Conservation (phyloP, 2,113 vertebrate species). For the Gopherus flavomarginatus region DNA sequence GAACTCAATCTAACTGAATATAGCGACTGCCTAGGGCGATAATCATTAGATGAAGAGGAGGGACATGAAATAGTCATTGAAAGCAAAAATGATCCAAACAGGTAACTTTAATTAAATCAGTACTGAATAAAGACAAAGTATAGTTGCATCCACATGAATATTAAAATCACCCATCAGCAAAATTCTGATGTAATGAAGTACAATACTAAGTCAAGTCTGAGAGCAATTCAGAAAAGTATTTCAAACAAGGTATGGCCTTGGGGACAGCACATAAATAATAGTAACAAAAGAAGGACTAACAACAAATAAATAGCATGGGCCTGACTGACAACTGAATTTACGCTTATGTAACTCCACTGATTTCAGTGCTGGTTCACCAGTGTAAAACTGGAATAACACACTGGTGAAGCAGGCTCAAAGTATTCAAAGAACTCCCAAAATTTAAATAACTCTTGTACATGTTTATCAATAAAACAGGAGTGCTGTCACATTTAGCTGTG, state of each 20-base stretch:
- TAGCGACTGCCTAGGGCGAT: constrained; percentile 37
- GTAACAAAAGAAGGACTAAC: not conserved
- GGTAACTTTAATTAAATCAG: constrained; percentile 38
- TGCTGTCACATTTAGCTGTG: not conserved
- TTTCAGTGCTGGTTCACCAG: not conserved
- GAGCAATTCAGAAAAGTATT: constrained; percentile 8
- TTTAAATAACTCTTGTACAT: not conserved
- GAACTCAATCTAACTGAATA: constrained; percentile 33
- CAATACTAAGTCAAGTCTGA: not conserved
- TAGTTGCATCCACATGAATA: constrained; percentile 16
- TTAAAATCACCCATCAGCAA: constrained; percentile 20
- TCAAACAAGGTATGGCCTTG: constrained; percentile 16
- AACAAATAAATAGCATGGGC: not conserved
- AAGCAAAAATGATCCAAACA: constrained; percentile 37
- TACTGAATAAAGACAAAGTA: constrained; percentile 32
- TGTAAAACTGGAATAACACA: not conserved
- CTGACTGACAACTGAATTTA: not conserved
- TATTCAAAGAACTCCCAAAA: not conserved
- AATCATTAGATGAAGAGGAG: constrained; percentile 56
- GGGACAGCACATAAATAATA: constrained; percentile 12
- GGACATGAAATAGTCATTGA: constrained; percentile 31
- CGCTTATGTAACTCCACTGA: not conserved
- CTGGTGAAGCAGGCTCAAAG: not conserved
- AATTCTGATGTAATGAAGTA: constrained; percentile 33
- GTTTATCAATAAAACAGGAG: not conserved